Percentiles rank a stretch among this genome's conserved stretches.
Conservation (phyloP, 2,888 invertebrate genomes). For the Notodonta ziczac region DNA sequence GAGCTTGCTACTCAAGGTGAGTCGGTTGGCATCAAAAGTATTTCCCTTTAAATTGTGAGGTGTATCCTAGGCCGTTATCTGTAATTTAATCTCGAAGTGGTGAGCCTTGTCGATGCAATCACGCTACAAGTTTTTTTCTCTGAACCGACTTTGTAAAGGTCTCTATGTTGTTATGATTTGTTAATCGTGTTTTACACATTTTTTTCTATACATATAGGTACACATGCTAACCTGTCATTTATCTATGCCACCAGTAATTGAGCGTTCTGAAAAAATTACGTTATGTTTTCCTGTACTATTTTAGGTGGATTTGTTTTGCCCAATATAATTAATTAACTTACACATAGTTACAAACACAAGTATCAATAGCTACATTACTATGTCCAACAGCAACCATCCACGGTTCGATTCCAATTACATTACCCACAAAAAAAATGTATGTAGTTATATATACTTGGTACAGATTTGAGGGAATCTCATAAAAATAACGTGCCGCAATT, state of each 20-base stretch:
- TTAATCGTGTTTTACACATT: slow-evolving; percentile 22
- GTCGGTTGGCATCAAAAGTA: not conserved
- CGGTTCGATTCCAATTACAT: no score
- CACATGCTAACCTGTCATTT: slow-evolving; percentile 33
- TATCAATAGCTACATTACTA: no score
- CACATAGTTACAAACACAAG: no score
- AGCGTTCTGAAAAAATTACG: slow-evolving; percentile 10
- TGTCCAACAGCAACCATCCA: no score
- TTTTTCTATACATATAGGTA: no score
- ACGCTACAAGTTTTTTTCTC: slow-evolving; percentile 27
- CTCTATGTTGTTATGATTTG: slow-evolving; percentile 29
- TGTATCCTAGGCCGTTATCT: slow-evolving; percentile 25
- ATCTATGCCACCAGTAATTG: slow-evolving; percentile 27
- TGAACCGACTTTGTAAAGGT: slow-evolving; percentile 22
- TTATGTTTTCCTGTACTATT: slow-evolving; percentile 1
- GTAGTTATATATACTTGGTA: not conserved
- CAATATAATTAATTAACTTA: no score
- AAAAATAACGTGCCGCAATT: slow-evolving; percentile 29
- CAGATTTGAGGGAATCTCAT: slow-evolving; percentile 16
- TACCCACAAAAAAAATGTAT: no score
- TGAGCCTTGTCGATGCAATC: slow-evolving; percentile 27
- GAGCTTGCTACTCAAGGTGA: not conserved
- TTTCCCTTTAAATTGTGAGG: slow-evolving; percentile 9
- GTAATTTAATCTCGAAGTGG: slow-evolving; percentile 32
- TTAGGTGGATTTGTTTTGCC: not conserved